phyloP scores from a whole-genome alignment of 2,888 invertebrate genomes.

The Minunthozetes semirufus region DNA sequence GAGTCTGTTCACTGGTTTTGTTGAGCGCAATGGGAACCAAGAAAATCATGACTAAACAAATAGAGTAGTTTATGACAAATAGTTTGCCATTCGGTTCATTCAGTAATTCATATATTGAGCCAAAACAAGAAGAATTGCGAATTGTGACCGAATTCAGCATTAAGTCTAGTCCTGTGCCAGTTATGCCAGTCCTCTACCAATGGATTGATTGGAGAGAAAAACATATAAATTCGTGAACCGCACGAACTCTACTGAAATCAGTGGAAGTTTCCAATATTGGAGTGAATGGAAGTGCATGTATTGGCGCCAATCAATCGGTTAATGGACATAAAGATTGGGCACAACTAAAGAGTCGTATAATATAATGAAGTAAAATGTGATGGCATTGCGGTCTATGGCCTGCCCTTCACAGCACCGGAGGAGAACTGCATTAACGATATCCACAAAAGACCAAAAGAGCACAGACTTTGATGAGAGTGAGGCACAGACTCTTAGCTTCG shows the following conservation, averaged over 20 bases:
- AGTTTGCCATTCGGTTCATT: background rate
- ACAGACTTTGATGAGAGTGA: background rate
- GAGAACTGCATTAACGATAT: background rate
- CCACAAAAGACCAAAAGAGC: background rate
- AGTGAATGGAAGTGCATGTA: background rate
- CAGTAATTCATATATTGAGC: conserved; percentile 11
- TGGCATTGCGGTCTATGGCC: conserved; percentile 9
- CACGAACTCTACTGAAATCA: conserved; percentile 6
- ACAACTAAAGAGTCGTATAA: background rate
- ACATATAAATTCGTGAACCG: conserved; percentile 10
- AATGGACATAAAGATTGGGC: conserved; percentile 1
- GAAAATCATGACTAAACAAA: conserved; percentile 29
- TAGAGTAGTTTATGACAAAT: conserved; percentile 30
- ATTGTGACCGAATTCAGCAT: background rate
- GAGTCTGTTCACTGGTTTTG: too few relatives aligned
- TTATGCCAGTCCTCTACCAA: background rate
- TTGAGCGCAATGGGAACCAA: background rate
- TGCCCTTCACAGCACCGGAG: background rate
- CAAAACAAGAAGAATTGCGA: background rate
- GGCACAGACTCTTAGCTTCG: background rate
- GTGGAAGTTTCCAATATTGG: background rate
- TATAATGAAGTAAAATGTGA: conserved; percentile 26
- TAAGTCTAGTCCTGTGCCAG: too few relatives aligned
- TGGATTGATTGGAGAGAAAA: conserved; percentile 24
- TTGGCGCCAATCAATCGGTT: conserved; percentile 29